A percentile compares a stretch with the other conserved stretches of the same genome.
Evolutionary conservation across 2,113 vertebrate species (phyloP).

Genomic region (Bothrops jararaca): DNA sequence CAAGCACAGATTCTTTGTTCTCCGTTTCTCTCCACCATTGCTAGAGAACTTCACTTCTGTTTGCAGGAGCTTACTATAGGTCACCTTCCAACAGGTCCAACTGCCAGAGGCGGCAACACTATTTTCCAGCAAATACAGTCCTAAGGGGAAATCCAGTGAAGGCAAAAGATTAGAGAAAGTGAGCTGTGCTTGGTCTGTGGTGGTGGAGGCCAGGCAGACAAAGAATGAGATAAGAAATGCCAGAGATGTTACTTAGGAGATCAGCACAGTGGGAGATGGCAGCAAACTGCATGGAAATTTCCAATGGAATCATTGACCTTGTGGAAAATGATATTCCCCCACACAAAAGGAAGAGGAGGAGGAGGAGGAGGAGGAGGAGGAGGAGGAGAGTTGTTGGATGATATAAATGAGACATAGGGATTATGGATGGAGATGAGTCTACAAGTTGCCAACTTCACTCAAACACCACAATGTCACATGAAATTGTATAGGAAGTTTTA

Average conservation of each 20-base stretch:
- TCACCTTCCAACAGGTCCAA: not conserved
- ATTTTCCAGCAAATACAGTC: not conserved
- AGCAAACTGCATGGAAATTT: not conserved
- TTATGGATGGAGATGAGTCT: not conserved
- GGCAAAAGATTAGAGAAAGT: not conserved
- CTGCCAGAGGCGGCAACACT: not conserved
- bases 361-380: too few relatives aligned
- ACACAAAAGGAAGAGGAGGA: not conserved
- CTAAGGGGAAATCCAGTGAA: not conserved
- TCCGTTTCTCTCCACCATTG: not conserved
- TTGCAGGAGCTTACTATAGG: not conserved
- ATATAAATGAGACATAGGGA: not conserved
- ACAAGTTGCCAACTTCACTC: not conserved
- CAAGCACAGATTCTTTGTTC: not conserved
- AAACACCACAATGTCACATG: not conserved
- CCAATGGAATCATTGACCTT: not conserved
- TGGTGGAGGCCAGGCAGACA: not conserved
- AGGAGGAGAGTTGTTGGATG: not conserved
- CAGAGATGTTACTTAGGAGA: not conserved
- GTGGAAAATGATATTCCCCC: not conserved
- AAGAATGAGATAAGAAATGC: not conserved
- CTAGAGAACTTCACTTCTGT: not conserved
- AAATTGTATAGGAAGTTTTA: not conserved
- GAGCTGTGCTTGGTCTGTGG: not conserved
- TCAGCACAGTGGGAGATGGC: not conserved